Conservation (phyloP, 2,113 vertebrate species). For the Diphyllodes magnificus region DNA sequence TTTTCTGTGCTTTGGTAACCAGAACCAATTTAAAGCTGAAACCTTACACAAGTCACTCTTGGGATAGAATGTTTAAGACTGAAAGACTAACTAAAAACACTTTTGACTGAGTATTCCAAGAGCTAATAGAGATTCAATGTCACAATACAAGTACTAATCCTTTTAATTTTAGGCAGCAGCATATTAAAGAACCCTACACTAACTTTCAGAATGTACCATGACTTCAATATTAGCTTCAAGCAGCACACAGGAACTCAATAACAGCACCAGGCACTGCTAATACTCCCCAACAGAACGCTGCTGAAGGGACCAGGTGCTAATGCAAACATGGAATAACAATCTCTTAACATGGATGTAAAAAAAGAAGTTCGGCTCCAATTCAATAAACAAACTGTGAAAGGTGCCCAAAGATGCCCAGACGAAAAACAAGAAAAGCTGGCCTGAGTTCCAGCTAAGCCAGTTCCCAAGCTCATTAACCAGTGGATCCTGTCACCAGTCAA, state of each 20-base stretch:
- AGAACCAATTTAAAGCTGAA: neutral
- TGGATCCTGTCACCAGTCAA: constrained; percentile 10
- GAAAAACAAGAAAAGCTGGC: constrained; percentile 53
- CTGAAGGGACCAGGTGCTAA: neutral
- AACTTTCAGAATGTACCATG: neutral
- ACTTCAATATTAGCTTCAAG: neutral
- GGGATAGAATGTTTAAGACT: neutral
- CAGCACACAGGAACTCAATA: neutral
- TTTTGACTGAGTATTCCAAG: neutral
- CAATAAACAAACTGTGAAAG: constrained; percentile 47
- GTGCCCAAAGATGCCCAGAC: neutral
- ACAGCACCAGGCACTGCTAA: neutral
- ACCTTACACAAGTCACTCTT: neutral
- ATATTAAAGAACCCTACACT: neutral
- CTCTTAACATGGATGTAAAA: neutral
- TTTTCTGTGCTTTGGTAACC: neutral
- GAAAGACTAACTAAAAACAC: neutral
- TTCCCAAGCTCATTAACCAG: constrained; percentile 9
- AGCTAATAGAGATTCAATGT: neutral
- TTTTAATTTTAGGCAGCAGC: neutral
- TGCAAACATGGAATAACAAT: neutral
- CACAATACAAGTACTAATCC: neutral
- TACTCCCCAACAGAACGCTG: neutral
- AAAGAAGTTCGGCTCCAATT: neutral
- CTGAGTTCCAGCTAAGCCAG: constrained; percentile 27